Evolutionary conservation across 2,888 invertebrate species (phyloP), one percentile per base, ranked within the genome.

Genomic region (Torymus tubicola): DNA sequence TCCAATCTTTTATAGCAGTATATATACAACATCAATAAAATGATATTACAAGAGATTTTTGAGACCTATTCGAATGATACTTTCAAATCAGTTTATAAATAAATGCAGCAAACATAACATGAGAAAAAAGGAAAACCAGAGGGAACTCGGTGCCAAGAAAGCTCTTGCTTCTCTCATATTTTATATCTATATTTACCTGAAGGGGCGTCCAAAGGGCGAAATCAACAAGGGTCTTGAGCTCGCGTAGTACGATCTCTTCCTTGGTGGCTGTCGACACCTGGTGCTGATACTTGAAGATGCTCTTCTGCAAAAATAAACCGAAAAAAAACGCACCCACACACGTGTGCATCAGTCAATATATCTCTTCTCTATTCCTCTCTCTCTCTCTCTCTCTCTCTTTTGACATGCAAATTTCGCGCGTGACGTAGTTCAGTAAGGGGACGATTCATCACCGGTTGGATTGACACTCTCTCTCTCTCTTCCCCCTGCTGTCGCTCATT

Each of bases 181-280:
- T 42, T 42, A 42, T 42, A 42, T 42, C 1, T 21, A 21, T 21
- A 21, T 50, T 16, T 68, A 82, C 96, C 90, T 96, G 96, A 65
- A 96, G 92, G 0, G 96, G 95, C 3, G 95, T 95, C 81, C 93
- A 93, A 88, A 95, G 93, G 1, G 95, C 94, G 85, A 95, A 94
- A 86, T 96, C 95, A 70, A 96, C 95, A 93, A 96, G 93, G 84
- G 95, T 94, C 93, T 95, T 95, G 83, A 96, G 92, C 91, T 96
- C 96, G 88, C 95, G 95, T 75, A 96, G 90, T 63, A 96, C 93
- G 55, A 95, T 93, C 88, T 96, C 96, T 83, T 94, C 94, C 85
- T 95, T 92, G 70, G 93, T 92, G 77, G 93, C 93, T 86, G 93
- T 93, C 73, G 94, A 93, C 84, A 96, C 92, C 83, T 95, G 92